phyloP scores from a whole-genome alignment of 2,113 vertebrate species.

The Sprattus sprattus region DNA sequence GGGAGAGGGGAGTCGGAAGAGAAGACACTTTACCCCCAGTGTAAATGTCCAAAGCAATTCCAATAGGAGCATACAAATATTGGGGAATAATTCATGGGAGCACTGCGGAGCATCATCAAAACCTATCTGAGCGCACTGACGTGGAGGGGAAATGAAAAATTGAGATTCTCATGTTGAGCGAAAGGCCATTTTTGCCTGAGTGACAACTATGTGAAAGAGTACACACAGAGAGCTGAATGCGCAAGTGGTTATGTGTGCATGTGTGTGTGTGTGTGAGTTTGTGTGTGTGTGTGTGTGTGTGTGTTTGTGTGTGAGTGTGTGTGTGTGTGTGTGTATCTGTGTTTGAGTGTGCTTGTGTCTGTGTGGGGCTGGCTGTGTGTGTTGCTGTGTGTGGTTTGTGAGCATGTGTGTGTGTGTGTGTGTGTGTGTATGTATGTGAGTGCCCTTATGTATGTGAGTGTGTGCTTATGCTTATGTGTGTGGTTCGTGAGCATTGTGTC shows the following conservation, averaged over 20 bases:
- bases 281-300: conserved; percentile 45
- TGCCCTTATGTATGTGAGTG: too few species aligned
- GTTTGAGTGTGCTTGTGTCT: background rate
- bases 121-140: background rate
- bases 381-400: background rate
- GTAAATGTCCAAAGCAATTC: background rate
- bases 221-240: conserved; percentile 55
- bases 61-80: background rate
- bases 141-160: conserved; percentile 26
- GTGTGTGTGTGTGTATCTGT: background rate
- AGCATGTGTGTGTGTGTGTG: background rate
- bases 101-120: background rate
- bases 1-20: too few species aligned
- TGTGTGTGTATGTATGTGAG: background rate
- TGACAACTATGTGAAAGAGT: conserved; percentile 62
- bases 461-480: conserved; percentile 32
- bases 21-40: background rate
- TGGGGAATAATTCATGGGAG: background rate
- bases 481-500: background rate
- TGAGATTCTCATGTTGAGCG: conserved; percentile 51
- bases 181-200: conserved; percentile 57
- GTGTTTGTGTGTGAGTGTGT: background rate
- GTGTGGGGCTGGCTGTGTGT: background rate
- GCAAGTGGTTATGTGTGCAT: conserved; percentile 15
- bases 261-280: conserved; percentile 41